Evolutionary conservation across 1,140 invertebrate species (phyloP).

Genomic region (Trachymyrmex septentrionalis): DNA sequence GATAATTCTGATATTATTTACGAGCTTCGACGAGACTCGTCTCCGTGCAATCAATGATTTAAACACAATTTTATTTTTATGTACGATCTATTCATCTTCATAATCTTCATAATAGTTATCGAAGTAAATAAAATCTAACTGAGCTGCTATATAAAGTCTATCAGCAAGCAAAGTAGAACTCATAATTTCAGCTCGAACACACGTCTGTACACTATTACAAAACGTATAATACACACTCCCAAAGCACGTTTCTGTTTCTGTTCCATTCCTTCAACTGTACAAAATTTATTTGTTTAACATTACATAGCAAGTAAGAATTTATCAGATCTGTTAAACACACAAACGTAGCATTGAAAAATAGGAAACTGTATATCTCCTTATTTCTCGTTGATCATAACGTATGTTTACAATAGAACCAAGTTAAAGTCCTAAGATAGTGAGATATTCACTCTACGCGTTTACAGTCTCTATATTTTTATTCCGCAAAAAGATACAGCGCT

Average conservation of each 20-base stretch:
- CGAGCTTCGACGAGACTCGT: background rate
- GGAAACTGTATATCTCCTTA: background rate
- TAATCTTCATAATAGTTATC: background rate
- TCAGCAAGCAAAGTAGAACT: no score
- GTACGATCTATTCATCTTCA: background rate
- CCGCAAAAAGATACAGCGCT: constrained; percentile 48
- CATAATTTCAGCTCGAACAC: no score
- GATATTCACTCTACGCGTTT: constrained; percentile 1
- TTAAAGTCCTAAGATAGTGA: constrained; percentile 21
- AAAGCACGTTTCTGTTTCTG: background rate
- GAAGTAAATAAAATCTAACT: constrained; percentile 10
- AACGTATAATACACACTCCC: no score
- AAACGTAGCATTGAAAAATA: background rate
- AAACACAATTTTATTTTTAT: background rate
- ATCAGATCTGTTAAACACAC: background rate
- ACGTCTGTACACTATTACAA: no score
- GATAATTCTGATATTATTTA: constrained; percentile 16
- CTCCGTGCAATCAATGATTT: constrained; percentile 21
- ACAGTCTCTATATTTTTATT: constrained; percentile 50
- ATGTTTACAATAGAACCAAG: background rate
- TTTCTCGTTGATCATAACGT: background rate
- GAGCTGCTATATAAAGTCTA: background rate
- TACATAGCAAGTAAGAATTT: background rate
- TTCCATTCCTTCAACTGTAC: background rate
- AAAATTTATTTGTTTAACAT: constrained; percentile 18